These are phyloP conservation scores for Gortyna flavago DNA, from an alignment of 2,888 invertebrate genomes.

Conservation along the genomic window DNA sequence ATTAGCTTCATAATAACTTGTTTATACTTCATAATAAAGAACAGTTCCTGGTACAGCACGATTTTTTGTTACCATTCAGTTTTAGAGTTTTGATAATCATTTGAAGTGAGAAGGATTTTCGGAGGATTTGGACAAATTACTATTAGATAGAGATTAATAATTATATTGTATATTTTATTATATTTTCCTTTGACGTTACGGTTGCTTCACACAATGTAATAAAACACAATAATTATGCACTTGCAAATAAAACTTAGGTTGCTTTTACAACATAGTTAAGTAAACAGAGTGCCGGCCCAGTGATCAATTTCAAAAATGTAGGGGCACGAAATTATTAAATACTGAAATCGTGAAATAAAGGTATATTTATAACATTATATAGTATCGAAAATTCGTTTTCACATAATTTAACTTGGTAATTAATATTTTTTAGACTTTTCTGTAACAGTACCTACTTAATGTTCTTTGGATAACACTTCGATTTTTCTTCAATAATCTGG, in stretches of 20 bases:
- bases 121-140: not conserved
- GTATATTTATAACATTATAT: too few species aligned
- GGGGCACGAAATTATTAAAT: too few species aligned
- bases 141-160: not conserved
- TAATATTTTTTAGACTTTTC: too few species aligned
- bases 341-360: too few species aligned
- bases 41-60: constrained; percentile 1
- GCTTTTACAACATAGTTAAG: not conserved
- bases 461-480: too few species aligned
- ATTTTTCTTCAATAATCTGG: too few species aligned
- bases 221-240: not conserved
- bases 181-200: not conserved
- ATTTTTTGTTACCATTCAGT: not conserved
- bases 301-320: too few species aligned
- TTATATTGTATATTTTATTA: not conserved
- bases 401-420: too few species aligned
- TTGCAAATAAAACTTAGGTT: not conserved
- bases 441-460: too few species aligned
- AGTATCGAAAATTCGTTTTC: too few species aligned
- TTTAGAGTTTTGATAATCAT: not conserved
- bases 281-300: not conserved
- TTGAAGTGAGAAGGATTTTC: not conserved
- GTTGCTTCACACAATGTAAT: too few species aligned
- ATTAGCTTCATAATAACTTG: not conserved
- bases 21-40: constrained; percentile 13